Conservation (phyloP, 2,797 vertebrate species). For the Cynopterus sphinx region DNA sequence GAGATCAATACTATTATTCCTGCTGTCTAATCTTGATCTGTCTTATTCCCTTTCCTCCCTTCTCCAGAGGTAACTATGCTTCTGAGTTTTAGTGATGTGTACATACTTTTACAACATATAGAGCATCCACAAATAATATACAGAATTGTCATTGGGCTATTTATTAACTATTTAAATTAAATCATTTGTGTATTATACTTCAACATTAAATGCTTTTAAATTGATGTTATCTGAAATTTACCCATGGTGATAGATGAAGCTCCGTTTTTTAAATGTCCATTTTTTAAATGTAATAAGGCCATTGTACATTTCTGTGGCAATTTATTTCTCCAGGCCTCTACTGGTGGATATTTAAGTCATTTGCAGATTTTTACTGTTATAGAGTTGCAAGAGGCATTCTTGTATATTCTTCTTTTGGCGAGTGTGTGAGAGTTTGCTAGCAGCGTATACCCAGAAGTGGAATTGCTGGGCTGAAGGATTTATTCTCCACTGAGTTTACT, state of each 20-base stretch:
- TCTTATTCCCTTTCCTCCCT: not conserved
- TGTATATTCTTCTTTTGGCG: not conserved
- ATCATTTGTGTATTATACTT: not conserved
- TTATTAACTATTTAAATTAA: not conserved
- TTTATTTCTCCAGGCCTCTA: not conserved
- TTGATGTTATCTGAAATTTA: not conserved
- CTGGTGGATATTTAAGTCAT: not conserved
- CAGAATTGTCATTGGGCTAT: not conserved
- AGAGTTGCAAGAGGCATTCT: not conserved
- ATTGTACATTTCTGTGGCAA: not conserved
- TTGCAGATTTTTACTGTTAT: not conserved
- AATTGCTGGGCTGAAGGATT: not conserved
- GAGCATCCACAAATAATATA: not conserved
- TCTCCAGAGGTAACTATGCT: not conserved
- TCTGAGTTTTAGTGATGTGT: not conserved
- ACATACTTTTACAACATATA: not conserved
- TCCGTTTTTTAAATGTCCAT: not conserved
- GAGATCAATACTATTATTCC: not conserved
- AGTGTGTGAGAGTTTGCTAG: not conserved
- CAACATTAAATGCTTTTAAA: not conserved
- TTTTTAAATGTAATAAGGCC: no score
- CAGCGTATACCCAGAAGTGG: not conserved
- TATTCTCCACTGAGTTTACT: not conserved
- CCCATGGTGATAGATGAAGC: not conserved
- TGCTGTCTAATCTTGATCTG: not conserved